These are phyloP conservation scores for Pocillopora damicornis DNA, from an alignment of 64 coral and sea anemone genomes.

Conservation along the genomic window DNA sequence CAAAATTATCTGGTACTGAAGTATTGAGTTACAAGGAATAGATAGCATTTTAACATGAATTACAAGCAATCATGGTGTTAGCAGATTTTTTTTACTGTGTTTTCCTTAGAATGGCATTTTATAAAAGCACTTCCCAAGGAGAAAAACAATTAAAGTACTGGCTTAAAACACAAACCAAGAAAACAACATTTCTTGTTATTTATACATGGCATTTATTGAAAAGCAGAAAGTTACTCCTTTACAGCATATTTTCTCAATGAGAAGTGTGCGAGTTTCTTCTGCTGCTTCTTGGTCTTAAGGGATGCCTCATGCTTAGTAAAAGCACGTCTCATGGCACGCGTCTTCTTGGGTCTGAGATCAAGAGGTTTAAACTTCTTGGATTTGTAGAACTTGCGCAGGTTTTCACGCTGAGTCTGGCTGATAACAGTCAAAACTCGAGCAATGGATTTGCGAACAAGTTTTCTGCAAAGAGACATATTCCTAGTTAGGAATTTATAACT, in stretches of 20 bases:
- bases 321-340: constrained; percentile 85
- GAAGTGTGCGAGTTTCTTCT: constrained; percentile 93
- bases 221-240: constrained; percentile 78
- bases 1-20: no score
- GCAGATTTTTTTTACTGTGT: no score
- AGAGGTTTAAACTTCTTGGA: constrained; percentile 94
- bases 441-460: constrained; percentile 98
- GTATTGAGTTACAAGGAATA: no score
- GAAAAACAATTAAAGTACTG: background rate
- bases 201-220: constrained; percentile 26
- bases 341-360: constrained; percentile 90
- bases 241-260: constrained; percentile 97
- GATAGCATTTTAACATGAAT: no score
- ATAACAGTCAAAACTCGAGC: constrained; percentile 96
- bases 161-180: background rate
- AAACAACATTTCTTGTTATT: background rate
- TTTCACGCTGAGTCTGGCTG: constrained; percentile 91
- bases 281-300: constrained; percentile 80
- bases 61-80: no score
- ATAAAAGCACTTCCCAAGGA: background rate
- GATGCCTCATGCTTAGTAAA: constrained; percentile 87
- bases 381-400: constrained; percentile 94
- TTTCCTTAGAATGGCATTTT: no score
- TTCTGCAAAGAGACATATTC: constrained; percentile 42
- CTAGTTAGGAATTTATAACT: background rate